These are phyloP conservation scores for Spinus pinus DNA, from an alignment of 2,797 vertebrate genomes.

Conservation along the genomic window DNA sequence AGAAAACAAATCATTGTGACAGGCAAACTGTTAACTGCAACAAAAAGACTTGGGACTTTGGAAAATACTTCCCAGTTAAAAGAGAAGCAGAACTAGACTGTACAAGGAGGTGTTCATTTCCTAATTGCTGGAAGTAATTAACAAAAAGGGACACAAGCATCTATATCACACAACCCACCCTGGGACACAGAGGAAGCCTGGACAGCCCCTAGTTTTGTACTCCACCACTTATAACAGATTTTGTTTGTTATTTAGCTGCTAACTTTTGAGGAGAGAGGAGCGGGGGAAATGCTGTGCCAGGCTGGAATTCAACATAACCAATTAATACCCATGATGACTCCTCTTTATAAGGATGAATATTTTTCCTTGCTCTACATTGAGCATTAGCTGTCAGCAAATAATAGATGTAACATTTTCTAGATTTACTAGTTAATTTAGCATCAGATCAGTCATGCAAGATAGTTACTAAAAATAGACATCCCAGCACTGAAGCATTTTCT, in stretches of 20 bases:
- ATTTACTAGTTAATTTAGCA: constrained; percentile 64
- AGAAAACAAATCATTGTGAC: neutral
- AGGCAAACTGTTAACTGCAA: neutral
- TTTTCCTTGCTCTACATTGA: neutral
- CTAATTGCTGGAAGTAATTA: neutral
- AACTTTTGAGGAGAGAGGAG: neutral
- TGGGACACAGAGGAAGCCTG: neutral
- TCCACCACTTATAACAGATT: neutral
- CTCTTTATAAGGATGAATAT: neutral
- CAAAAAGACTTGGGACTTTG: neutral
- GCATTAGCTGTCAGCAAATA: neutral
- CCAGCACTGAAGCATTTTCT: constrained; percentile 18
- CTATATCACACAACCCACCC: neutral
- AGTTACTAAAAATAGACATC: constrained; percentile 34
- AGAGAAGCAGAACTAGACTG: neutral
- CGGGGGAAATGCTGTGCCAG: neutral
- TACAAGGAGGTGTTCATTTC: neutral
- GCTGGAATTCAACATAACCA: neutral
- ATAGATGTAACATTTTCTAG: neutral
- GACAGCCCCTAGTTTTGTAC: neutral
- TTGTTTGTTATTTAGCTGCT: neutral
- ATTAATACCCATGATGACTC: neutral
- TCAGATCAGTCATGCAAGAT: constrained; percentile 58
- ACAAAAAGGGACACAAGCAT: neutral
- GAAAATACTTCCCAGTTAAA: neutral